These are phyloP conservation scores for Brenthis daphne DNA, from an alignment of 2,888 invertebrate genomes.

Conservation along the genomic window DNA sequence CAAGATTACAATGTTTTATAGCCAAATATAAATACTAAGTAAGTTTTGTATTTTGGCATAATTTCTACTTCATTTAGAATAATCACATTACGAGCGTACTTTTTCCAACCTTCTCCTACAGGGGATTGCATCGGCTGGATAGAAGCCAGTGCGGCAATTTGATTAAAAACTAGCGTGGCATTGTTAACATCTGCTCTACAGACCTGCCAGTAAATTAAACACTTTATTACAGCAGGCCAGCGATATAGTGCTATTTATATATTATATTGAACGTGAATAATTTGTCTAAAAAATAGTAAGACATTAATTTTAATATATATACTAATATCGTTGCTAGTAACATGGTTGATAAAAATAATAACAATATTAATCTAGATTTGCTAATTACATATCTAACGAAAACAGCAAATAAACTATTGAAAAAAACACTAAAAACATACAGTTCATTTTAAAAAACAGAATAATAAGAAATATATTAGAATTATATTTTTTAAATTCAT, in stretches of 20 bases:
- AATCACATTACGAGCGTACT: conserved; percentile 11
- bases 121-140: conserved; percentile 49
- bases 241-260: conserved; percentile 11
- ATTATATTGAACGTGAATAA: too few species aligned
- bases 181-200: conserved; percentile 60
- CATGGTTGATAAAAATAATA: too few species aligned
- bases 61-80: conserved; percentile 5
- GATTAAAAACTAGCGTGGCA: conserved; percentile 56
- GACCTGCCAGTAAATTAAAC: conserved; percentile 32
- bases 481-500: not conserved
- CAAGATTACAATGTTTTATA: not conserved
- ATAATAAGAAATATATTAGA: not conserved
- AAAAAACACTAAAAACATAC: not conserved
- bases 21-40: not conserved
- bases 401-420: too few species aligned
- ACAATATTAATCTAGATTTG: too few species aligned
- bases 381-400: too few species aligned
- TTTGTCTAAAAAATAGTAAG: too few species aligned
- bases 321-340: too few species aligned
- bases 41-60: too few species aligned
- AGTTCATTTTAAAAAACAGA: not conserved
- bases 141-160: conserved; percentile 58
- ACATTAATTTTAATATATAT: too few species aligned
- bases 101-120: conserved; percentile 18
- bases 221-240: conserved; percentile 19